Evolutionary conservation across 2,797 vertebrate species (phyloP).

Genomic region (Sebastes ruberrimus): DNA sequence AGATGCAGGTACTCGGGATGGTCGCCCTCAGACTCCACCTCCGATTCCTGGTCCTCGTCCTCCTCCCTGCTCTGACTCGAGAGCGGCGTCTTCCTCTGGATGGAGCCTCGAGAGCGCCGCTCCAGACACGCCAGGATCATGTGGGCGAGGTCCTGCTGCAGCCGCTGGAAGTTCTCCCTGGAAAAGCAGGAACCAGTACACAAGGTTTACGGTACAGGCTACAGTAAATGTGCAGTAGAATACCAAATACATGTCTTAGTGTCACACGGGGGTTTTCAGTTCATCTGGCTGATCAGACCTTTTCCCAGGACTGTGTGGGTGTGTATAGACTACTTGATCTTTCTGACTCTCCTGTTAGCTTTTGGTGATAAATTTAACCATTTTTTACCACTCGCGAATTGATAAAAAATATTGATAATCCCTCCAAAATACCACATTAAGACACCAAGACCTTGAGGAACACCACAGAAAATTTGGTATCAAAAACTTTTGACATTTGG

Average conservation of each 20-base stretch:
- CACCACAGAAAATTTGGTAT: too few species aligned
- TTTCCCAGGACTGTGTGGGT: too few species aligned
- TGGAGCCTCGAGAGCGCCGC: constrained; percentile 73
- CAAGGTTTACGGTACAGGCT: neutral
- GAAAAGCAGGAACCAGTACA: neutral
- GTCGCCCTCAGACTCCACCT: constrained; percentile 75
- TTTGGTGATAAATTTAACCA: too few species aligned
- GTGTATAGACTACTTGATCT: too few species aligned
- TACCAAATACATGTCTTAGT: neutral
- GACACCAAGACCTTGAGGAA: too few species aligned
- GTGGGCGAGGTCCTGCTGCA: constrained; percentile 90
- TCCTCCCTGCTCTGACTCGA: constrained; percentile 77
- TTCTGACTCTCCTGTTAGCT: too few species aligned
- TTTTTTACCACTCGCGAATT: too few species aligned
- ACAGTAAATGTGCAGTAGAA: neutral
- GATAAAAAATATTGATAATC: too few species aligned
- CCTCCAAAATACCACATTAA: too few species aligned
- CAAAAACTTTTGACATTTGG: too few species aligned
- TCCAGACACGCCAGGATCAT: constrained; percentile 88
- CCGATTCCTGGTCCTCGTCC: constrained; percentile 37
- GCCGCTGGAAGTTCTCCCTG: constrained; percentile 93
- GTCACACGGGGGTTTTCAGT: too few species aligned
- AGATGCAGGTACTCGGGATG: constrained; percentile 92
- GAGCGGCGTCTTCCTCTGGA: constrained; percentile 62
- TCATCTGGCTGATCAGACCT: too few species aligned